Conservation (phyloP, 2,888 invertebrate genomes). For the Ectemnius cavifrons region DNA sequence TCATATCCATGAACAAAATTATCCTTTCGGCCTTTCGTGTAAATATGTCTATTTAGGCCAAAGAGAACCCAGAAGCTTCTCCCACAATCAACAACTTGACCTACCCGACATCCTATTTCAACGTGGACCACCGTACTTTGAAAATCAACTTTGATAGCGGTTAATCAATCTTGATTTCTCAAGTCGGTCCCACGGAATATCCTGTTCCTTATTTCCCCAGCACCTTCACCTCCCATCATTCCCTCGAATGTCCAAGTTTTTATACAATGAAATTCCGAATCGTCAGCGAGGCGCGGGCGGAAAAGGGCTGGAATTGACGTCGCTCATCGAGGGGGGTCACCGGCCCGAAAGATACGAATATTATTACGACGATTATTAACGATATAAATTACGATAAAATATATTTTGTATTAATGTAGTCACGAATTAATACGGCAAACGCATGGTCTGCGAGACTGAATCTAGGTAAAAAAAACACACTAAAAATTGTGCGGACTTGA, state of each 20-base stretch:
- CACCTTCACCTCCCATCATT: slow-evolving; percentile 1
- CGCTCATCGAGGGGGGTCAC: slow-evolving; percentile 15
- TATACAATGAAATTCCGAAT: background rate
- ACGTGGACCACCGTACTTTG: slow-evolving; percentile 39
- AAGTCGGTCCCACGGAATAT: slow-evolving; percentile 28
- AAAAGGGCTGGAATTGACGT: slow-evolving; percentile 1
- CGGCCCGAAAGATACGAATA: slow-evolving; percentile 46
- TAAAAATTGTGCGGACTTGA: slow-evolving; percentile 55
- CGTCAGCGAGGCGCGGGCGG: background rate
- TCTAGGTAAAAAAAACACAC: slow-evolving; percentile 43
- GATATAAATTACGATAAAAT: slow-evolving; percentile 65
- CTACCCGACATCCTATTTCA: slow-evolving; percentile 17
- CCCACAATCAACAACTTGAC: background rate
- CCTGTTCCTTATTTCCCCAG: background rate
- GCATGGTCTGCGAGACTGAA: slow-evolving; percentile 60
- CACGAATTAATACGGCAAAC: slow-evolving; percentile 64
- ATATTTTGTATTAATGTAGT: slow-evolving; percentile 74
- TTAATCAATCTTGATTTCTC: slow-evolving; percentile 69
- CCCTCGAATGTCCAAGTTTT: background rate
- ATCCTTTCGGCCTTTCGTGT: slow-evolving; percentile 70
- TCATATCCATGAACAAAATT: slow-evolving; percentile 9
- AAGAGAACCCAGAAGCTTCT: slow-evolving; percentile 13
- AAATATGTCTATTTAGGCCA: slow-evolving; percentile 74
- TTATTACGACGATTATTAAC: slow-evolving; percentile 65
- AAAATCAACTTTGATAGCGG: slow-evolving; percentile 71